These are phyloP conservation scores for Indicator maculatus DNA, from an alignment of 2,113 vertebrate genomes.

Conservation along the genomic window DNA sequence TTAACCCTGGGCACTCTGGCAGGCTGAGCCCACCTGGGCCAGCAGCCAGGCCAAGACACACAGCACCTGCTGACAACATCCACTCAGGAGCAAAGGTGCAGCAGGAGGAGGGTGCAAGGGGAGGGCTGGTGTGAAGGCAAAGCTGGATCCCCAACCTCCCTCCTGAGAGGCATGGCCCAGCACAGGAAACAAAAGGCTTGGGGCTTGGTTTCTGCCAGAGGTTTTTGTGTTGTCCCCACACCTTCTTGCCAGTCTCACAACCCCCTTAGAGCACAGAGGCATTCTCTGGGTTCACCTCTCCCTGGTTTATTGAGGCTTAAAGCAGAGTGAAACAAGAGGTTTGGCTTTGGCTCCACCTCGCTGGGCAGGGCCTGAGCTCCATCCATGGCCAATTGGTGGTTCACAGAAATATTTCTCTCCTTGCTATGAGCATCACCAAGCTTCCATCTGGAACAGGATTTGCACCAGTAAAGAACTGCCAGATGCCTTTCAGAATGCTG, in stretches of 20 bases:
- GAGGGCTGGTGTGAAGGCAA: background rate
- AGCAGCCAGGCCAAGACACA: background rate
- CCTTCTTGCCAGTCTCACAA: constrained; percentile 68
- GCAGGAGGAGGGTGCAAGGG: background rate
- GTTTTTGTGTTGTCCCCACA: constrained; percentile 75
- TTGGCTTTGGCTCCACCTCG: background rate
- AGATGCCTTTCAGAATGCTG: background rate
- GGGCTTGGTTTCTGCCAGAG: constrained; percentile 44
- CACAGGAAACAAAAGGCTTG: background rate
- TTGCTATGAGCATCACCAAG: background rate
- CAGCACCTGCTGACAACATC: background rate
- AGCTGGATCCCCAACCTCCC: background rate
- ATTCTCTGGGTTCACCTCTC: constrained; percentile 46
- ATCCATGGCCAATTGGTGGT: background rate
- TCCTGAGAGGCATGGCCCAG: accelerated
- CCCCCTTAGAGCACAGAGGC: constrained; percentile 60
- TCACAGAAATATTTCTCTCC: background rate
- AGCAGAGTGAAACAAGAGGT: constrained; percentile 39
- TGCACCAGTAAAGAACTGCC: background rate
- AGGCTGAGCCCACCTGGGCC: background rate
- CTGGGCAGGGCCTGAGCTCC: background rate
- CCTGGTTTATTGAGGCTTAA: constrained; percentile 66
- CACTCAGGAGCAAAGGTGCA: background rate
- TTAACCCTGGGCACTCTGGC: background rate
- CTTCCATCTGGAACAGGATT: background rate